Conservation (phyloP, 2,888 invertebrate genomes). For the Dusona sp. region DNA sequence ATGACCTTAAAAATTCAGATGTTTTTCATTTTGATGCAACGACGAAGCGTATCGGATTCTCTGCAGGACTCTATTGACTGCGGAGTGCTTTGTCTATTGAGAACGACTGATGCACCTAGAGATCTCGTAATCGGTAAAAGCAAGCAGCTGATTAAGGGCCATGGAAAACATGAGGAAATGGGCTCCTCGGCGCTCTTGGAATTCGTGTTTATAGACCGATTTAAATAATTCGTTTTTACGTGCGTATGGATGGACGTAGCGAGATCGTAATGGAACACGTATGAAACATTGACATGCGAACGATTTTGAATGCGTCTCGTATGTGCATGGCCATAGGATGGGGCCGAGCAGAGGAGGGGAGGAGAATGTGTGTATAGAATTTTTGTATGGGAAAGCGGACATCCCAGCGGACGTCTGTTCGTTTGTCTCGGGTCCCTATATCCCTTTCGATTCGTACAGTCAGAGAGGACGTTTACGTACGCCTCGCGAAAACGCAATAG, state of each 20-base stretch:
- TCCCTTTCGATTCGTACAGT: conserved; percentile 46
- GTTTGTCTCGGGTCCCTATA: conserved; percentile 42
- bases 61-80: neutral
- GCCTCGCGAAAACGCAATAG: conserved; percentile 60
- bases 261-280: neutral
- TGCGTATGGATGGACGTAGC: neutral
- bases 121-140: conserved; percentile 9
- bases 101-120: neutral
- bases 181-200: neutral
- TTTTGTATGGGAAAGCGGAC: conserved; percentile 30
- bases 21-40: neutral
- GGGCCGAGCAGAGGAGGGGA: neutral
- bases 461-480: conserved; percentile 36
- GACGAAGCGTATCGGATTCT: neutral
- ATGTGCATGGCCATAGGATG: neutral
- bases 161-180: neutral
- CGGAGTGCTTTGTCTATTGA: neutral
- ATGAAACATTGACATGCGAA: conserved; percentile 29
- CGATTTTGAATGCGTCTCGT: conserved; percentile 49
- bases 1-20: neutral
- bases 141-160: neutral
- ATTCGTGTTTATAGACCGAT: neutral
- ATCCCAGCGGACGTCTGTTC: conserved; percentile 51
- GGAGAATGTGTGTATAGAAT: neutral
- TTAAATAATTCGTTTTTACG: neutral